These are phyloP conservation scores for Mactra quadrangularis DNA, from an alignment of 1,140 invertebrate species.

Conservation along the genomic window DNA sequence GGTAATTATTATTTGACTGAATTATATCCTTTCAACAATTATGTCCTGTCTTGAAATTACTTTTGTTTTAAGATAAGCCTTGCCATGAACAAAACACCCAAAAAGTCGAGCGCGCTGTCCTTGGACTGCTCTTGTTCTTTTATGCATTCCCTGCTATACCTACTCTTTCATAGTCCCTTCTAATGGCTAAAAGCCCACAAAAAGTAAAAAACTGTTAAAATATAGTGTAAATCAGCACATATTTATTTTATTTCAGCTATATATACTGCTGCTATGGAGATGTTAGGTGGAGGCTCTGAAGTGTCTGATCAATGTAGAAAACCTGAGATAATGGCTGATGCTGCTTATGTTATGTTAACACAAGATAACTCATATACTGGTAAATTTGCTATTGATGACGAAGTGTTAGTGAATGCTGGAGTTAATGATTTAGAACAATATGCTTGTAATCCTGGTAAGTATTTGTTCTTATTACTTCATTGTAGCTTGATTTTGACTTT, in stretches of 20 bases:
- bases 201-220: too few relatives aligned
- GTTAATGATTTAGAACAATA: slow-evolving; percentile 94
- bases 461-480: slow-evolving; percentile 74
- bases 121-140: too few relatives aligned
- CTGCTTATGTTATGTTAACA: slow-evolving; percentile 94
- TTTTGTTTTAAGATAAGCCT: too few relatives aligned
- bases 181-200: too few relatives aligned
- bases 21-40: too few relatives aligned
- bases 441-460: slow-evolving; percentile 85
- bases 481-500: slow-evolving; percentile 96
- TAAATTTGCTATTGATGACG: slow-evolving; percentile 97
- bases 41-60: too few relatives aligned
- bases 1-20: too few relatives aligned
- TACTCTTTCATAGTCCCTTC: too few relatives aligned
- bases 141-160: too few relatives aligned
- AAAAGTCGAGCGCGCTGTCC: too few relatives aligned
- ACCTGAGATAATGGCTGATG: slow-evolving; percentile 96
- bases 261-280: slow-evolving; percentile 97
- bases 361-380: slow-evolving; percentile 93
- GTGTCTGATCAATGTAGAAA: slow-evolving; percentile 89
- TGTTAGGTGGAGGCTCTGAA: slow-evolving; percentile 91
- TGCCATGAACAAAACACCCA: too few relatives aligned
- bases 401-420: slow-evolving; percentile 91
- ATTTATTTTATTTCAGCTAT: slow-evolving; percentile 88
- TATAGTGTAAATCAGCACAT: too few relatives aligned